Conservation (phyloP, 2,113 vertebrate genomes). For the Dipodomys merriami region DNA sequence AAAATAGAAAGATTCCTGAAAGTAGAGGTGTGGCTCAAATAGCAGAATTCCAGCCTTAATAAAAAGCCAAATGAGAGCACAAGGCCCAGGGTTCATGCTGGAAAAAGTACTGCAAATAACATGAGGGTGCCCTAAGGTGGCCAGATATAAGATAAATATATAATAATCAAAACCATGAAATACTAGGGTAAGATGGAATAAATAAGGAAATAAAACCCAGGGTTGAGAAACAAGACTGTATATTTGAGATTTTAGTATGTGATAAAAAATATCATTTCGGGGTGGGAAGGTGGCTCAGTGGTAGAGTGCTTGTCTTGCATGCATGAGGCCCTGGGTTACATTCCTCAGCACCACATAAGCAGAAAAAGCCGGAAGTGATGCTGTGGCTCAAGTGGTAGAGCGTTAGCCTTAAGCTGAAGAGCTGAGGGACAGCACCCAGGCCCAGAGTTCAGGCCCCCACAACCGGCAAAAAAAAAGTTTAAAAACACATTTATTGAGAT, state of each 20-base stretch:
- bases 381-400: too few species aligned
- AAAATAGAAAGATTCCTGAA: not conserved
- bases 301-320: too few species aligned
- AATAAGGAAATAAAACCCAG: not conserved
- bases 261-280: not conserved
- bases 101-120: conserved; percentile 1
- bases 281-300: too few species aligned
- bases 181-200: not conserved
- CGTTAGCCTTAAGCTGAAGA: too few species aligned
- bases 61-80: not conserved
- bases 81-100: too few species aligned
- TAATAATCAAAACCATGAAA: not conserved
- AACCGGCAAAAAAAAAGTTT: not conserved
- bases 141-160: not conserved
- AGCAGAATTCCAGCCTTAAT: too few species aligned
- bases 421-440: too few species aligned
- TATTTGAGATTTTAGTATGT: not conserved
- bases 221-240: not conserved
- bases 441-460: too few species aligned
- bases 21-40: not conserved
- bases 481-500: not conserved
- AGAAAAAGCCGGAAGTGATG: too few species aligned
- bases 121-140: not conserved
- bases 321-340: too few species aligned
- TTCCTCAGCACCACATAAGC: too few species aligned